Percentiles rank a stretch among this genome's conserved stretches.
Conservation (phyloP, 2,113 vertebrate species). For the Lonchura striata region DNA sequence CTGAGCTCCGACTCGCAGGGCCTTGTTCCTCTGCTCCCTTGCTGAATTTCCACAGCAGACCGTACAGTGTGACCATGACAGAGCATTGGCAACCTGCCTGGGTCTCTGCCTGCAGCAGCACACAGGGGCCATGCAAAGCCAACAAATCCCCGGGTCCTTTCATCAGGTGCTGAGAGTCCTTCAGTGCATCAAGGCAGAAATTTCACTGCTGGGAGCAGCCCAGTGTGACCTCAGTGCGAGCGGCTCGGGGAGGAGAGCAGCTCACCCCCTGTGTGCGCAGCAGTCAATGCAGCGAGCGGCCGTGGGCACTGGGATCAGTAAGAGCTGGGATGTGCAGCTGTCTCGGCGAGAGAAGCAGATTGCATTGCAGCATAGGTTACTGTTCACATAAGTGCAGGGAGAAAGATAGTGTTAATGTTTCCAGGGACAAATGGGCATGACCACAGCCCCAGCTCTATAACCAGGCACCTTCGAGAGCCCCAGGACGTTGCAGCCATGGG, state of each 20-base stretch:
- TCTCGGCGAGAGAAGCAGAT: background rate
- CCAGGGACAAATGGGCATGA: background rate
- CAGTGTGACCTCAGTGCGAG: background rate
- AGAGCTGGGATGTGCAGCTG: background rate
- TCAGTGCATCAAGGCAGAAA: background rate
- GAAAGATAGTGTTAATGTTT: background rate
- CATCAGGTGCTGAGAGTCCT: background rate
- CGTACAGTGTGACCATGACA: background rate
- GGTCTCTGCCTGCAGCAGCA: background rate
- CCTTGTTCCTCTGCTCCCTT: background rate
- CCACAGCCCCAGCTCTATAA: background rate
- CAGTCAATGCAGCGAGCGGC: rapidly evolving
- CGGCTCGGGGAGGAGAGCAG: background rate
- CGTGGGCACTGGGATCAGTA: background rate
- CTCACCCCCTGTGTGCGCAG: background rate
- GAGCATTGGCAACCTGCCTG: background rate
- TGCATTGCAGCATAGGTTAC: background rate
- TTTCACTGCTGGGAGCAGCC: background rate
- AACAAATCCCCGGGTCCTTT: background rate
- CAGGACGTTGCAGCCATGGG: background rate
- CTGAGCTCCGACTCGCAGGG: rapidly evolving
- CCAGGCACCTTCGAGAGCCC: background rate
- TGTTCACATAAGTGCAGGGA: background rate
- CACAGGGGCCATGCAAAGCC: background rate
- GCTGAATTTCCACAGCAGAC: background rate